A percentile compares a stretch with the other conserved stretches of the same genome.
These are phyloP conservation scores for Dermochelys coriacea DNA, from an alignment of 2,797 vertebrate genomes.

Conservation along the genomic window DNA sequence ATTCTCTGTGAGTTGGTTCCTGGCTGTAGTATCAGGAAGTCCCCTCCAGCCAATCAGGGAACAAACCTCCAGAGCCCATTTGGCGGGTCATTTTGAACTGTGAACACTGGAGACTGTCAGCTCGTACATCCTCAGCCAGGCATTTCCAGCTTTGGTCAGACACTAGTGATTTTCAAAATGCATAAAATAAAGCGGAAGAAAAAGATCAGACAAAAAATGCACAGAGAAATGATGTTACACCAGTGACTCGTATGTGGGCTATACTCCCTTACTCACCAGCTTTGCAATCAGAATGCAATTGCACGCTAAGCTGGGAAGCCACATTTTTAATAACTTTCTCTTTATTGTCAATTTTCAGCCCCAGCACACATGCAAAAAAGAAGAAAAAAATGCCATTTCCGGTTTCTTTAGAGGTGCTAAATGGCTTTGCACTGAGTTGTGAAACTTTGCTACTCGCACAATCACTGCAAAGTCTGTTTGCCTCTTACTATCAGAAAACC, in stretches of 20 bases:
- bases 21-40: background rate
- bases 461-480: rapidly evolving
- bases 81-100: background rate
- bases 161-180: background rate
- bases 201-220: background rate
- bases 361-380: background rate
- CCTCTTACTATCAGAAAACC: background rate
- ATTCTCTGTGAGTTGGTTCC: background rate
- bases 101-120: background rate
- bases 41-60: background rate
- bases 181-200: background rate
- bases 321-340: slow-evolving; percentile 38
- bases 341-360: slow-evolving; percentile 58
- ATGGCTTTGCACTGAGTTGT: background rate
- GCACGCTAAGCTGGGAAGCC: slow-evolving; percentile 38
- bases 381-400: slow-evolving; percentile 45
- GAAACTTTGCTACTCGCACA: background rate
- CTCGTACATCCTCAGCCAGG: background rate
- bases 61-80: background rate
- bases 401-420: slow-evolving; percentile 36
- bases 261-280: background rate
- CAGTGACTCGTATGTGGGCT: background rate
- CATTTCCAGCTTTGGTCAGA: background rate
- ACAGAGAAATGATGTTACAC: background rate
- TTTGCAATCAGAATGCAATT: slow-evolving; percentile 43